Evolutionary conservation across 1,140 invertebrate species (phyloP), one percentile per base, ranked within the genome.

Genomic region (Leptinotarsa undecemlineata): DNA sequence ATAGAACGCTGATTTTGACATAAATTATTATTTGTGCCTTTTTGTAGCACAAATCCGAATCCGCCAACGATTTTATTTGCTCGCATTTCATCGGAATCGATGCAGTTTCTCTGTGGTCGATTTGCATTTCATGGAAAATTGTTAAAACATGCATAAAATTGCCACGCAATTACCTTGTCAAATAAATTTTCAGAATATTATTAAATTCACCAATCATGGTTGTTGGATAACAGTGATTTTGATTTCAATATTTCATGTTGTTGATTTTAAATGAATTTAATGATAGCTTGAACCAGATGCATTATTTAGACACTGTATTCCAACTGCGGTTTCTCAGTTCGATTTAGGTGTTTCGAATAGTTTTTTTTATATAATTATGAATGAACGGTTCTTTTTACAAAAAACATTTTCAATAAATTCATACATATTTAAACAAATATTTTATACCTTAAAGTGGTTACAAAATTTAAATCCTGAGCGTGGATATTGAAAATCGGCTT

Each of bases 1-100:
- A 81, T 78, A 79, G 76, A 77, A 72, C 78, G 73, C 64, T 76
- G 70, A 78, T 80, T 79, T 79, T 76, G 71, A 76, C 76, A 76
- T 79, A 79, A 79, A 77, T 80, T 80, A 77, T 80, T 80, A 79
- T 79, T 79, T 77, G 74, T 68, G 76, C 71, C 72, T 77, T 79
- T 79, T 79, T 79, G 62, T 72, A 62, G 66, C 73, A 76, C 67
- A 73, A 79, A 79, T 77, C 68, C 72, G n/a, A 72, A 72, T 64
- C 33, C 71, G 73, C 72, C 73, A 73, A 64, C 71, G 72, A 72
- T 78, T 73, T 75, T 76, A 74, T 78, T 76, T 73, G 68, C 61
- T 72, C 57, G 51, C 57, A 51, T 72, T 72, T 64, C 71, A 51
- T 21, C 15, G 19, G n/a, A 21, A 72, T 72, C 61, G 71, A 72